Evolutionary conservation across 1,140 invertebrate species (phyloP), one percentile per base, ranked within the genome.

Genomic region (Neodiprion fabricii): DNA sequence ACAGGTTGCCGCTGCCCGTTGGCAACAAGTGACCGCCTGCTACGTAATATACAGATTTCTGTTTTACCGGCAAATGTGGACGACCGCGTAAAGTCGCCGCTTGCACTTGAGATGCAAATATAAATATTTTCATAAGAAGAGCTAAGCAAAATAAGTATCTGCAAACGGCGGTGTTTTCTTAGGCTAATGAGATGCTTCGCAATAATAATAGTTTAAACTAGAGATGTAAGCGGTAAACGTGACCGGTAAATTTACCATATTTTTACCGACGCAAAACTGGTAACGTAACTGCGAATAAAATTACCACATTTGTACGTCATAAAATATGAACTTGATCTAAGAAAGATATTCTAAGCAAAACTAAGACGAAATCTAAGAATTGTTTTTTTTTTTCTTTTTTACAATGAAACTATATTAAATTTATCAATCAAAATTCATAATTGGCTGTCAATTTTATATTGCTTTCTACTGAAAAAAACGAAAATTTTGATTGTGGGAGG

Each of bases 11-110:
- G 75, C 40, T 48, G 61, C 12, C 28, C 70, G 50, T 9, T 12
- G 72, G 75, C 75, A 76, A 76, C 75, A 76, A 76, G 75, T 76
- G 75, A 76, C 75, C 75, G 73, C 71, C 73, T 69, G 40, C 50
- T 71, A 71, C 70, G 72, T 61, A 72, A 67, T 49, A 48, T 76
- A 48, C 68, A 70, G 61, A 23, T 70, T 66, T 69, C 65, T 65
- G 70, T 76, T 75, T 75, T 67, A 71, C 72, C 68, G 10, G 67
- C 48, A 72, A 65, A 40, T 3, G 0, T 40, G 5, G 5, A 40
- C 5, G 28, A 1, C 28, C 28, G 1, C 5, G 28, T 40, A 40
- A 40, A 40, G 1, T 40, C 28, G 28, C 28, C 12, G 17, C 7
- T 65, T 14, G 17, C 1, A 7, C 7, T 3, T 65, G 17, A 65